These are phyloP conservation scores for Enoplolaimus lenunculus DNA, from an alignment of 2,888 invertebrate genomes.

Conservation along the genomic window DNA sequence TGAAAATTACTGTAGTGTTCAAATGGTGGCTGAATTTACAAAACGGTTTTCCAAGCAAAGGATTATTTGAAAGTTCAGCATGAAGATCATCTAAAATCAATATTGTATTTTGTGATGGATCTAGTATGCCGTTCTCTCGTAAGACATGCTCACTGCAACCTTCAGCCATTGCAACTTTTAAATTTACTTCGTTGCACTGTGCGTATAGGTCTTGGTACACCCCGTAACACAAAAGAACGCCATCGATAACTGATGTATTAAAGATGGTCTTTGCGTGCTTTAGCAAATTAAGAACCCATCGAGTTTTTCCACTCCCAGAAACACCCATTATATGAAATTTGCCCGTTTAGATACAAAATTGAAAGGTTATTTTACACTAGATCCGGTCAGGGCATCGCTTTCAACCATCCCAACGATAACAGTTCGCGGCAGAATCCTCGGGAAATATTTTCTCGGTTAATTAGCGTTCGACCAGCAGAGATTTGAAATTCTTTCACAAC, in stretches of 20 bases:
- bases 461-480: background rate
- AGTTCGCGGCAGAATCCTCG: background rate
- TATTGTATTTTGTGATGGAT: background rate
- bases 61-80: background rate
- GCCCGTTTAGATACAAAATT: background rate
- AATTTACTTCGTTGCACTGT: background rate
- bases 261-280: background rate
- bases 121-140: background rate
- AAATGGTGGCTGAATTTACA: background rate
- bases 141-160: background rate
- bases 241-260: background rate
- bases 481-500: constrained; percentile 7
- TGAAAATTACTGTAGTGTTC: background rate
- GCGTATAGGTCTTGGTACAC: background rate
- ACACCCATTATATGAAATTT: background rate
- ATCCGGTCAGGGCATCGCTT: background rate
- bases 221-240: background rate
- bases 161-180: background rate
- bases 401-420: background rate
- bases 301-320: constrained; percentile 1
- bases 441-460: constrained; percentile 9
- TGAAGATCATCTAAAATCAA: constrained; percentile 7
- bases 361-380: background rate
- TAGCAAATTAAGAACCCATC: background rate
- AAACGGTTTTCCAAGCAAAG: background rate